A percentile compares a stretch with the other conserved stretches of the same genome.
phyloP scores from a whole-genome alignment of 2,113 vertebrate genomes.

The Garra rufa region DNA sequence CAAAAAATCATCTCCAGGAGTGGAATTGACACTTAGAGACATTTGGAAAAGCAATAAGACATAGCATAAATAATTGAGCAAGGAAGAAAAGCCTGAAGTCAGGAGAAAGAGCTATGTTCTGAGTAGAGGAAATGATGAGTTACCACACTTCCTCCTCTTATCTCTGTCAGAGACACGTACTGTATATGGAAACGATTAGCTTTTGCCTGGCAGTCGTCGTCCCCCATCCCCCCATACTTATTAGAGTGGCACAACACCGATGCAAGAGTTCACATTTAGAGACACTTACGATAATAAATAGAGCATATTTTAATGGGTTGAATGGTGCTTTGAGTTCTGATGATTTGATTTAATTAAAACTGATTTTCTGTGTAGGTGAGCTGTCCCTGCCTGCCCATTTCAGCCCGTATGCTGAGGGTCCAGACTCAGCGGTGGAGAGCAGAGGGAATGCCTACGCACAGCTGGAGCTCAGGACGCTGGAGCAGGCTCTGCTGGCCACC shows the following conservation, averaged over 20 bases:
- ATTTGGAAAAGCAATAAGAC: background rate
- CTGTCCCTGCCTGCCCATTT: slow-evolving; percentile 87
- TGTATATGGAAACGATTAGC: background rate
- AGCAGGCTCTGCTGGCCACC: slow-evolving; percentile 90
- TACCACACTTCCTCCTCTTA: slow-evolving; percentile 42
- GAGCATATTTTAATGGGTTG: background rate
- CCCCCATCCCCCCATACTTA: background rate
- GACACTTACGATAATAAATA: background rate
- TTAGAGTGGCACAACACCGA: background rate
- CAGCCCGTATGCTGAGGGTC: slow-evolving; percentile 80
- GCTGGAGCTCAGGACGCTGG: slow-evolving; percentile 88
- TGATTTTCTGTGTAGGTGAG: slow-evolving; percentile 79
- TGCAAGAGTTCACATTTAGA: background rate
- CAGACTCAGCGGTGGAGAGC: slow-evolving; percentile 69
- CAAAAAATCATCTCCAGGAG: background rate
- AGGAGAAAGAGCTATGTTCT: background rate
- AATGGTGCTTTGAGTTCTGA: background rate
- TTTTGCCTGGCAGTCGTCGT: background rate
- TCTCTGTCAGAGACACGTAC: slow-evolving; percentile 36
- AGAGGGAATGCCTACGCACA: slow-evolving; percentile 84
- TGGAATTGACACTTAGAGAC: background rate
- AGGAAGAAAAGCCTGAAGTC: background rate
- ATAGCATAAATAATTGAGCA: background rate
- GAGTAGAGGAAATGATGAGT: slow-evolving; percentile 33
- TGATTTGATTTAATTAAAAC: slow-evolving; percentile 66